Evolutionary conservation across 2,797 vertebrate species (phyloP).

Genomic region (Tachyglossus aculeatus): DNA sequence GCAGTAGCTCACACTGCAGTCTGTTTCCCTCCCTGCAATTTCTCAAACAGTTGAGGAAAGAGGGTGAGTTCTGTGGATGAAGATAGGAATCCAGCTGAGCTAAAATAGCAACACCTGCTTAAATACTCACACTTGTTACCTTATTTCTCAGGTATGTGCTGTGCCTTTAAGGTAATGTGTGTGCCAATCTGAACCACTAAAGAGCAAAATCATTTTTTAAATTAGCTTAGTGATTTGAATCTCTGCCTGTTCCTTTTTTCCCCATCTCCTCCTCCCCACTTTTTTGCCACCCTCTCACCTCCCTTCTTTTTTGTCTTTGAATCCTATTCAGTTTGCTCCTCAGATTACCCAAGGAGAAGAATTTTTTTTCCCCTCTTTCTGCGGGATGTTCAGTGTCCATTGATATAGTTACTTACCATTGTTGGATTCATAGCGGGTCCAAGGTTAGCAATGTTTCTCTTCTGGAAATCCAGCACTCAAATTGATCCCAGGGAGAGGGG

Average conservation of each 20-base stretch:
- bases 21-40: too few species aligned
- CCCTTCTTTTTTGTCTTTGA: background rate
- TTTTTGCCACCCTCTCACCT: background rate
- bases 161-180: background rate
- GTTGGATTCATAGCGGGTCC: background rate
- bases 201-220: background rate
- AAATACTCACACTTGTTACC: background rate
- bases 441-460: background rate
- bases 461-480: background rate
- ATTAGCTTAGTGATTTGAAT: background rate
- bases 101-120: conserved; percentile 54
- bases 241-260: background rate
- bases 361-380: too few species aligned
- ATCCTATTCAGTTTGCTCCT: background rate
- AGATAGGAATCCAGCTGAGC: conserved; percentile 22
- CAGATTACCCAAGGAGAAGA: too few species aligned
- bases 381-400: too few species aligned
- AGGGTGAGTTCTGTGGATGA: conserved; percentile 20
- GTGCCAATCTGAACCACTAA: background rate
- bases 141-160: background rate
- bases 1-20: too few species aligned
- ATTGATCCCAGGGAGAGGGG: background rate
- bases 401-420: too few species aligned
- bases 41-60: background rate
- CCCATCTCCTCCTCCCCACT: background rate